A percentile compares a stretch with the other conserved stretches of the same genome.
phyloP scores from a whole-genome alignment of 2,797 vertebrate species.

The Loris lydekkerianus region DNA sequence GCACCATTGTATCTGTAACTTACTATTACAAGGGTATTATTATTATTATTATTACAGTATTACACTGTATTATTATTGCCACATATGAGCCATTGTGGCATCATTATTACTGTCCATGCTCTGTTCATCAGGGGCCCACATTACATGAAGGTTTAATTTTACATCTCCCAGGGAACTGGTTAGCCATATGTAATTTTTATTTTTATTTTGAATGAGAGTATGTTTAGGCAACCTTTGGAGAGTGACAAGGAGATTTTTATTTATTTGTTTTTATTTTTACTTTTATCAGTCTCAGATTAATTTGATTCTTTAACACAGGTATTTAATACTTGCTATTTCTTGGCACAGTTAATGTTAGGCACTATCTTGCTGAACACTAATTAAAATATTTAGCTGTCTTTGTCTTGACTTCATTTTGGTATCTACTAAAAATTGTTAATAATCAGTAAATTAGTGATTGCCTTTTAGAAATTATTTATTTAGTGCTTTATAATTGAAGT shows the following conservation, averaged over 20 bases:
- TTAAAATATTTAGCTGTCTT: slow-evolving; percentile 51
- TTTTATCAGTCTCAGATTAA: slow-evolving; percentile 49
- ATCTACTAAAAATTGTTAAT: slow-evolving; percentile 52
- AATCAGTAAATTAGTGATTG: background rate
- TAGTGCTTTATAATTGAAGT: slow-evolving; percentile 22
- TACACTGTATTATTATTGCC: background rate
- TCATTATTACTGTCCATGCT: background rate
- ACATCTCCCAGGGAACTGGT: no score
- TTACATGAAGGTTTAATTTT: background rate
- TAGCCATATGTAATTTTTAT: background rate
- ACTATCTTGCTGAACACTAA: slow-evolving; percentile 30
- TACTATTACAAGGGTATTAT: background rate
- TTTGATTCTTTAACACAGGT: slow-evolving; percentile 20
- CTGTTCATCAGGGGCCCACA: background rate
- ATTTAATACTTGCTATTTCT: background rate
- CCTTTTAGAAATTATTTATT: slow-evolving; percentile 50
- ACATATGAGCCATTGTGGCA: background rate
- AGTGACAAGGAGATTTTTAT: background rate
- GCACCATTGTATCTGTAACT: background rate
- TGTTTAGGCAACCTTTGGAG: slow-evolving; percentile 36
- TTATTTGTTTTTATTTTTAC: slow-evolving; percentile 50
- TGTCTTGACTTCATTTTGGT: background rate
- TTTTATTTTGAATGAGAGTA: background rate
- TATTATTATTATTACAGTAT: background rate
- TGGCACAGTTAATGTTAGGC: slow-evolving; percentile 1